Base-by-base conservation (phyloP, 2,113 vertebrate genomes). In the Peromyscus leucopus region DNA sequence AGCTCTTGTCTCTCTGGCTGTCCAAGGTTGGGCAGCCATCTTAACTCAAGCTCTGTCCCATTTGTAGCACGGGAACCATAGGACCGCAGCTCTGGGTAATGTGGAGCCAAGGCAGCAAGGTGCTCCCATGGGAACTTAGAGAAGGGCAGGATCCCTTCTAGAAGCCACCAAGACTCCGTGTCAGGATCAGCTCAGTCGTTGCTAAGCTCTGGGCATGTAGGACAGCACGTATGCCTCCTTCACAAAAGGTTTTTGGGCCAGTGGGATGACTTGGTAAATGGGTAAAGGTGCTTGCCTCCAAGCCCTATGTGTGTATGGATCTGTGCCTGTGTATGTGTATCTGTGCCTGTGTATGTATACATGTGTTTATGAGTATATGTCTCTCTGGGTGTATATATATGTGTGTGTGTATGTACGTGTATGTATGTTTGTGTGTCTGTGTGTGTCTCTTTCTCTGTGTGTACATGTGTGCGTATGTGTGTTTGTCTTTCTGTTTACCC, bases 131-230 rank as follows among this genome's bases (percentile, higher is more conserved):
- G 39, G 9, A 0, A 5, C 48, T 3, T 3, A 22, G 71, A 5
- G 1, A 1, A 4, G 0, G 2, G 42, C 28, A 42, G 78, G 72
- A 39, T 42, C 48, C 36, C 48, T 67, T 6, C 0, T 0, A 3
- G 48, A 6, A 55, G 24, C 42, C 63, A 0, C 48, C 16, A 4
- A 1, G 9, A 9, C 48, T 48, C n/a, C n/a, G 87, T 61, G 39
- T 33, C 0, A 0, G 22, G 42, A 7, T 57, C 33, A 1, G 2
- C 13, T 57, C 51, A 15, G 15, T 61, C 16, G 31, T 17, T 57
- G 51, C 51, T 75, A 42, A 89, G 55, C 19, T 22, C 15, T 59
- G n/a, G 76, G 46, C 59, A 79, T 22, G 42, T 4, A 16, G 19
- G 31, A 28, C n/a, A 26, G 10, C 15, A 16, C 21, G 4, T 7